Evolutionary conservation across 1,140 invertebrate genomes (phyloP), one percentile per base, ranked within the genome.

Genomic region (Orchestia grillus): DNA sequence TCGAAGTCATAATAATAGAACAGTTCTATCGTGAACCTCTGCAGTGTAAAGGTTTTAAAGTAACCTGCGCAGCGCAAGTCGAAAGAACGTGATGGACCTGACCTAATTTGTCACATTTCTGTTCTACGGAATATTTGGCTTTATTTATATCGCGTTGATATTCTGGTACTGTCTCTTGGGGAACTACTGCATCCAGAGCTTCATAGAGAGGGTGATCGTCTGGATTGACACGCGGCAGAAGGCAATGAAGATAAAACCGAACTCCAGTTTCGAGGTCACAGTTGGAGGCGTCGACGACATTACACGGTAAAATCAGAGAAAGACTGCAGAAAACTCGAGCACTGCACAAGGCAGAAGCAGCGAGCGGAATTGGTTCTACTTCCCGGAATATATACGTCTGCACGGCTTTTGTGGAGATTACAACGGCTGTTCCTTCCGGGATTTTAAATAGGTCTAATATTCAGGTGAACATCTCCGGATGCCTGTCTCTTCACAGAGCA

Each of bases 81-180:
- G 19, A 36, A 42, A 41, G 41, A 91, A 44, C 19, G 15, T 42
- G 42, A 91, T 43, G 41, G 88, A 91, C 42, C 0, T 42, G 44
- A 44, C 88, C 44, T 42, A 42, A 43, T 44, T 91, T 91, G 23
- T 91, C 36, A 91, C 23, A 42, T 91, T 15, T 91, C 28, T 77
- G 28, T 77, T 77, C 36, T 91, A 91, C 88, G 19, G 19, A 42
- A 43, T 91, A 43, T 91, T 91, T 36, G 88, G 19, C 88, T 23
- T 91, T 28, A 44, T 44, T 91, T 91, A 43, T 41, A 91, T 91
- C 3, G 88, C 88, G 11, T 42, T 91, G 41, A 91, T 44, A 91
- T 91, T 91, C 42, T 91, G 88, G 88, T 91, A 91, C 41, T 91
- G 88, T 28, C 88, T 91, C 0, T 91, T 91, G 28, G 88, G 88